A percentile compares a stretch with the other conserved stretches of the same genome.
phyloP scores from a whole-genome alignment of 2,113 vertebrate species.

The Chaetorhynchus papuensis region DNA sequence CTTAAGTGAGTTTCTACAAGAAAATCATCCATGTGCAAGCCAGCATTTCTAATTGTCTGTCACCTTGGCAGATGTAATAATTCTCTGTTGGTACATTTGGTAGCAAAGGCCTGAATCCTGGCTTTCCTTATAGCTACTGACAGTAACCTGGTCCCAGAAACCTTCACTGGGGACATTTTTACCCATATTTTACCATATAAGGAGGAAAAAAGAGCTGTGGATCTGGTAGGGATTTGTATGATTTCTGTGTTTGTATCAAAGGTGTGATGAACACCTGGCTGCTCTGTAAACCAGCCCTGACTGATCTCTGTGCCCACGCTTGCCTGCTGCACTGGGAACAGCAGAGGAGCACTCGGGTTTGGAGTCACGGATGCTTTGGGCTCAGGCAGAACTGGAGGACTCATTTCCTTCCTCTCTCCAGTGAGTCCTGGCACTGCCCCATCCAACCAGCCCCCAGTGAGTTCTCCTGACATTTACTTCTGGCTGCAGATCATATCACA shows the following conservation, averaged over 20 bases:
- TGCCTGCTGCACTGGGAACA: not conserved
- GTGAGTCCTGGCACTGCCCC: not conserved
- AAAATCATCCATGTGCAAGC: not conserved
- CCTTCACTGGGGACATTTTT: not conserved
- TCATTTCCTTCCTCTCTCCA: not conserved
- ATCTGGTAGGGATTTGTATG: too few relatives aligned
- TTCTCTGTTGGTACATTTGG: not conserved
- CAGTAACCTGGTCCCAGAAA: not conserved
- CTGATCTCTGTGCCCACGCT: not conserved
- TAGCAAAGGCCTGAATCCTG: not conserved
- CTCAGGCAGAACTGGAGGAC: not conserved
- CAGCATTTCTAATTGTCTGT: not conserved
- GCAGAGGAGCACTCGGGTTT: not conserved
- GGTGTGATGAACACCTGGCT: not conserved
- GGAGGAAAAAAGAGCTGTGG: not conserved
- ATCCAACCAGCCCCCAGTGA: accelerated
- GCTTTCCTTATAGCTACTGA: not conserved
- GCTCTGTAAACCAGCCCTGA: not conserved
- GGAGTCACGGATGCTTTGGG: not conserved
- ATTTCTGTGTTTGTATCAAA: not conserved
- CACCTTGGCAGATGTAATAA: not conserved
- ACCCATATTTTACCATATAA: not conserved
- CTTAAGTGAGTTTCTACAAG: not conserved
- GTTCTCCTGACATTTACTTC: not conserved
- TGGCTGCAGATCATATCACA: not conserved